A percentile compares a stretch with the other conserved stretches of the same genome.
Conservation (phyloP, 2,113 vertebrate species). For the Sphyrna mokarran region DNA sequence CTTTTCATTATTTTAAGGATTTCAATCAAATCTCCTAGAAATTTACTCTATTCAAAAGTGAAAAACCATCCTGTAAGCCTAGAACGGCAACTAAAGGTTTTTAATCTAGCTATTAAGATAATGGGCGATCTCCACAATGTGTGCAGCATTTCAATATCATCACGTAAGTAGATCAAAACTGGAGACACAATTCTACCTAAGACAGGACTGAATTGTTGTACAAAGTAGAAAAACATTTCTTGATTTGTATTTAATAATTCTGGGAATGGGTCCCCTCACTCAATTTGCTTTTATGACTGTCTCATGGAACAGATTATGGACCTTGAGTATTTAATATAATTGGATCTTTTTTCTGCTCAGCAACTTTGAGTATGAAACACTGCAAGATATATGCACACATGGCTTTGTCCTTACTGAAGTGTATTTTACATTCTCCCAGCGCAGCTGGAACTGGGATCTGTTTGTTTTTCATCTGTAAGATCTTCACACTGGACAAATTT, state of each 20-base stretch:
- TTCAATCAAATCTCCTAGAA: neutral
- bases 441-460: neutral
- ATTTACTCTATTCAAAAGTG: neutral
- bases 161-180: neutral
- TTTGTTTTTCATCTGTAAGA: neutral
- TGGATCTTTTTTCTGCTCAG: neutral
- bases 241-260: neutral
- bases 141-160: neutral
- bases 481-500: neutral
- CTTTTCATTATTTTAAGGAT: neutral
- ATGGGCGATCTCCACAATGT: neutral
- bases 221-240: neutral
- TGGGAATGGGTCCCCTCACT: neutral
- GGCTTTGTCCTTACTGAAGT: neutral
- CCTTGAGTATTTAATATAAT: neutral
- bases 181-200: neutral
- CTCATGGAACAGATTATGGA: neutral
- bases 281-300: neutral
- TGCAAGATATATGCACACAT: neutral
- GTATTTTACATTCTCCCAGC: neutral
- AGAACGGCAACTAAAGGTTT: neutral
- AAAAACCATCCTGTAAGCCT: neutral
- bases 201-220: neutral
- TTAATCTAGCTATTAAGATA: neutral
- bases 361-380: neutral